Evolutionary conservation across 2,113 vertebrate genomes (phyloP).

Genomic region (Pangasianodon hypophthalmus): DNA sequence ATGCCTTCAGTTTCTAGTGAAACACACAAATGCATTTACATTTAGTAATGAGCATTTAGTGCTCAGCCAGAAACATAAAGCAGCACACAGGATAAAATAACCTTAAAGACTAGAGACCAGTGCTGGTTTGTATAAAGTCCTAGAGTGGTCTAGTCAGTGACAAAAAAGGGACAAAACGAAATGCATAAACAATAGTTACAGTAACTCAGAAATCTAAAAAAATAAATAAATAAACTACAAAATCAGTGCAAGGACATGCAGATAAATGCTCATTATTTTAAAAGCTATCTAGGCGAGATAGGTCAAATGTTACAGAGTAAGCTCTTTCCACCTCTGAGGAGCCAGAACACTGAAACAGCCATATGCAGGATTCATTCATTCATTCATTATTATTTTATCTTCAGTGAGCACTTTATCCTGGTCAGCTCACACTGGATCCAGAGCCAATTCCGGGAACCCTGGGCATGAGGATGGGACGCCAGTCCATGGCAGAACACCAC

Average conservation of each 20-base stretch:
- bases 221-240: background rate
- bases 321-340: background rate
- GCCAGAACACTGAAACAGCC: background rate
- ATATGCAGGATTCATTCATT: background rate
- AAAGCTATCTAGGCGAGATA: background rate
- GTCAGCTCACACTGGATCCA: background rate
- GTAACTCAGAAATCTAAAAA: background rate
- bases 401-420: slow-evolving; percentile 3
- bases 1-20: background rate
- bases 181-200: background rate
- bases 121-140: too few species aligned
- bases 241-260: background rate
- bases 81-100: background rate
- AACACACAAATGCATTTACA: background rate
- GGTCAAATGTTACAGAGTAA: background rate
- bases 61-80: background rate
- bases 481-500: background rate
- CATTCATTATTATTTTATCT: background rate
- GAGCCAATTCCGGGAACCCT: background rate
- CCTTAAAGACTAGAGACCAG: too few species aligned
- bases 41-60: too few species aligned
- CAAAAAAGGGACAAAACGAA: background rate
- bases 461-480: background rate
- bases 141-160: background rate
- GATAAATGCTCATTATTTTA: background rate